Evolutionary conservation across 2,888 invertebrate species (phyloP), one percentile per base, ranked within the genome.

Genomic region (Thereva nobilitata): DNA sequence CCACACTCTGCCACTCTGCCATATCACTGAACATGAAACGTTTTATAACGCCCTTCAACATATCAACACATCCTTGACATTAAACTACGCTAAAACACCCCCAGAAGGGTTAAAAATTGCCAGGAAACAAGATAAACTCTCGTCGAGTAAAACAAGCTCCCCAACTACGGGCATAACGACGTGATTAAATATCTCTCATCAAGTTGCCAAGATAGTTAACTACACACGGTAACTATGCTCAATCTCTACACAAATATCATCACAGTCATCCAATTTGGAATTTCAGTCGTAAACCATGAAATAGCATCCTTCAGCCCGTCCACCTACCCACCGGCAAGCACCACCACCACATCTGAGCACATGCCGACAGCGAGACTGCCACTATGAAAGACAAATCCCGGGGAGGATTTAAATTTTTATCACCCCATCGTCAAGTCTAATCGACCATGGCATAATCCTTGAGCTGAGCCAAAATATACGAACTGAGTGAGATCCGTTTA

Each of bases 241-340:
- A 68, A 68, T 68, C 68, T 65, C 53, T 54, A 65, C 23, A 23
- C 57, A 47, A 65, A 65, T 65, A 54, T 68, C 68, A 65, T 65
- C 57, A 57, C 52, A 64, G 65, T 59, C 59, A 54, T 68, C 68
- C 65, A 59, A 68, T 68, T 68, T 68, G 59, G 59, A 68, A 68
- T 68, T 68, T 68, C 52, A 49, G 64, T 68, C 68, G 64, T 65
- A 68, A 68, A 68, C 64, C 64, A 68, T 64, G 57, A 68, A 68
- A 59, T 47, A 47, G 45, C 47, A 64, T 59, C 45, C 47, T 41
- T 47, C 50, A 35, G n/a, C 37, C 44, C 37, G 57, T 64, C 8
- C 42, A 23, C 38, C 47, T 47, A 56, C 41, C 55, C 10, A 40
- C n/a, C n/a, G n/a, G n/a, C n/a, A n/a, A n/a, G 52, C 23, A 23